These are phyloP conservation scores for Apis laboriosa DNA, from an alignment of 1,140 invertebrate genomes.

Conservation along the genomic window DNA sequence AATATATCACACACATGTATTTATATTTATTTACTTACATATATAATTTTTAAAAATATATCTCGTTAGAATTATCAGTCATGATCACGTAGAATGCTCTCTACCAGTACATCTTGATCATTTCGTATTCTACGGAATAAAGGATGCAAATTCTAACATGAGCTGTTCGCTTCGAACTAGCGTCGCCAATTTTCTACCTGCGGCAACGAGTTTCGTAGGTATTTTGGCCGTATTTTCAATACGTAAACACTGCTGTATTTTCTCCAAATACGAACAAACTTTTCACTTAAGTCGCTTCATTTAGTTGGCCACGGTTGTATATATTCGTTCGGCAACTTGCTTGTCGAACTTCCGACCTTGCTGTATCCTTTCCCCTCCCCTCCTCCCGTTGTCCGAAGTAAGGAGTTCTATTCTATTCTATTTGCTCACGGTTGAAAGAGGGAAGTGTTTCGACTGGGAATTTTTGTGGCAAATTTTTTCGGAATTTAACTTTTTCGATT, in stretches of 20 bases:
- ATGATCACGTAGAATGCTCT: neutral
- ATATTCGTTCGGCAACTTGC: constrained; percentile 74
- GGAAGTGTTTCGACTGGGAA: constrained; percentile 64
- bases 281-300: constrained; percentile 76
- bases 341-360: constrained; percentile 65
- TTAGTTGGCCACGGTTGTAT: constrained; percentile 67
- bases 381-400: constrained; percentile 47
- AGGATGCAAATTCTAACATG: constrained; percentile 60
- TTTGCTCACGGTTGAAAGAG: constrained; percentile 70
- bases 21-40: no score
- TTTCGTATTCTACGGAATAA: constrained; percentile 58
- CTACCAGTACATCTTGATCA: constrained; percentile 3
- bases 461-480: constrained; percentile 58
- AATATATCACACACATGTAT: no score
- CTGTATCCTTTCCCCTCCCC: constrained; percentile 38
- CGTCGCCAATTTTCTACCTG: constrained; percentile 34
- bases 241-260: constrained; percentile 68
- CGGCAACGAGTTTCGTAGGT: constrained; percentile 43
- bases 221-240: constrained; percentile 65
- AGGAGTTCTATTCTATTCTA: constrained; percentile 58
- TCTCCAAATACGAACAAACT: constrained; percentile 71
- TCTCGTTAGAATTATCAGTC: neutral
- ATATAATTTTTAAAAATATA: neutral
- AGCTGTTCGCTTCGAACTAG: constrained; percentile 23
- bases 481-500: constrained; percentile 44